A percentile compares a stretch with the other conserved stretches of the same genome.
Conservation (phyloP, 2,888 invertebrate species). For the Spilarctia lutea region DNA sequence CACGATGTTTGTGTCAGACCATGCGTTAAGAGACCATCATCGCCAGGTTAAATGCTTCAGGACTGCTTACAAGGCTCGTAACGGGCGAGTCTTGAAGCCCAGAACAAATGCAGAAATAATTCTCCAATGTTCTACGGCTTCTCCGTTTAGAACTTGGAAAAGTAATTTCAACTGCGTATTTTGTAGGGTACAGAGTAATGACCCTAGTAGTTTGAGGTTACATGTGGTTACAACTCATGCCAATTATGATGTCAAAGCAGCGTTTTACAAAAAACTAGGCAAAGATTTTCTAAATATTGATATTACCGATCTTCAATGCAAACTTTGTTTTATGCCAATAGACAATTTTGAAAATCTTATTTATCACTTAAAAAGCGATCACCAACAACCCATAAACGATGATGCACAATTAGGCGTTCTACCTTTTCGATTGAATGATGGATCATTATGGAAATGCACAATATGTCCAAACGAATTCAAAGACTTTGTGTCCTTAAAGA, state of each 20-base stretch:
- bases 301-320: conserved; percentile 80
- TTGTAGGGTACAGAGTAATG: conserved; percentile 76
- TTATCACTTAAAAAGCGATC: conserved; percentile 75
- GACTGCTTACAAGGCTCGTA: conserved; percentile 76
- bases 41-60: conserved; percentile 79
- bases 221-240: conserved; percentile 74
- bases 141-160: conserved; percentile 81
- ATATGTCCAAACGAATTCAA: conserved; percentile 80
- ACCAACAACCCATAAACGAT: conserved; percentile 74
- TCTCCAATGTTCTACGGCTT: conserved; percentile 77
- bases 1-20: conserved; percentile 76
- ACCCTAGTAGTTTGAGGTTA: conserved; percentile 71
- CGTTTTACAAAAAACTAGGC: conserved; percentile 81
- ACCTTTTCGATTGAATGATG: conserved; percentile 77
- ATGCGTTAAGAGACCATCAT: conserved; percentile 75
- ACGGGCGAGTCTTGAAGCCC: conserved; percentile 72
- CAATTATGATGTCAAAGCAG: conserved; percentile 76
- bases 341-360: conserved; percentile 72
- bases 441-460: conserved; percentile 78
- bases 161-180: conserved; percentile 81
- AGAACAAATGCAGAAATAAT: conserved; percentile 80
- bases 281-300: conserved; percentile 81
- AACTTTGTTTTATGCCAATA: conserved; percentile 74
- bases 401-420: conserved; percentile 78
- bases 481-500: conserved; percentile 78